Percentiles rank a stretch among this genome's conserved stretches.
These are phyloP conservation scores for Cepaea nemoralis DNA, from an alignment of 1,140 invertebrate species.

Conservation along the genomic window DNA sequence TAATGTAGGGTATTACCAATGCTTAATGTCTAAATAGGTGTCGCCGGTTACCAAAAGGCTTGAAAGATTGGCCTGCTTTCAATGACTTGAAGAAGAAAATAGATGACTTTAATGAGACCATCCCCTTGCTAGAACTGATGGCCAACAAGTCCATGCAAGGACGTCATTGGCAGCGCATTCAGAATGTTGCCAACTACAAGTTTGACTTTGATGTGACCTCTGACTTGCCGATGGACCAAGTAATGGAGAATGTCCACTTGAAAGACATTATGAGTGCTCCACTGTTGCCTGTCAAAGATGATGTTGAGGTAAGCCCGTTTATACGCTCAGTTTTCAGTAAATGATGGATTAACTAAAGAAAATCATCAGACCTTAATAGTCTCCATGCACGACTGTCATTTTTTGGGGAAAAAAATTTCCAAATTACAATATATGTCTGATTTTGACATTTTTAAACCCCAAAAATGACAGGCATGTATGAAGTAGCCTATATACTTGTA, in stretches of 20 bases:
- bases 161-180: constrained; percentile 94
- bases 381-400: too few relatives aligned
- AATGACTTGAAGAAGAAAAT: constrained; percentile 94
- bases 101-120: constrained; percentile 97
- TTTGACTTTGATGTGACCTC: constrained; percentile 84
- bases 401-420: too few relatives aligned
- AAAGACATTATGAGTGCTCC: constrained; percentile 96
- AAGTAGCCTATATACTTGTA: too few relatives aligned
- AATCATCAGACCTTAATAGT: too few relatives aligned
- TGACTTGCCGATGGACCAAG: constrained; percentile 37
- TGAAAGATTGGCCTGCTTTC: constrained; percentile 97
- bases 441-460: too few relatives aligned
- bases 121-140: constrained; percentile 93
- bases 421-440: too few relatives aligned
- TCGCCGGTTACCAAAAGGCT: constrained; percentile 88
- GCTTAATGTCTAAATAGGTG: constrained; percentile 51
- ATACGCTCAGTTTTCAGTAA: neutral
- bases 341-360: too few relatives aligned
- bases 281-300: constrained; percentile 91
- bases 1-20: too few relatives aligned
- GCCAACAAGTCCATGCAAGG: constrained; percentile 97
- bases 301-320: constrained; percentile 85
- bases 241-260: constrained; percentile 89
- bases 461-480: too few relatives aligned
- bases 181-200: constrained; percentile 89